Evolutionary conservation across 1,140 invertebrate genomes (phyloP).

Genomic region (Planococcus citri): DNA sequence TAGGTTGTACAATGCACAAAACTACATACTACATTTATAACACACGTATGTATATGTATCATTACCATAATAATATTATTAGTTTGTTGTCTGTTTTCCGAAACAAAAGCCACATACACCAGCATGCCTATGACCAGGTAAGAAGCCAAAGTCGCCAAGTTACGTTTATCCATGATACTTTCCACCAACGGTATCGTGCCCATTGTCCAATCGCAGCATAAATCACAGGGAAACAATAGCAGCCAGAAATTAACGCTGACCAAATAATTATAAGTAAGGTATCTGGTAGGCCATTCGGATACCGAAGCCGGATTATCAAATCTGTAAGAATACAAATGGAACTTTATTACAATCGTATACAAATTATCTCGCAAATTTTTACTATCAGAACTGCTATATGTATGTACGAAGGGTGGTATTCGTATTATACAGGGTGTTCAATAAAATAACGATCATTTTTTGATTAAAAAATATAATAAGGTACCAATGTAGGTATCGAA

Average conservation of each 20-base stretch:
- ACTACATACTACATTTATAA: too few species aligned
- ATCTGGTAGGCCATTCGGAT: conserved; percentile 58
- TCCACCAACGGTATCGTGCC: conserved; percentile 81
- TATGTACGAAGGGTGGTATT: too few species aligned
- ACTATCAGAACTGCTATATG: not conserved
- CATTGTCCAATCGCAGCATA: conserved; percentile 99
- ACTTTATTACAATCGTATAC: not conserved
- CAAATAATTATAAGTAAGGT: conserved; percentile 88
- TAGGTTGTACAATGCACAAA: too few species aligned
- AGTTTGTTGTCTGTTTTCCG: conserved; percentile 51
- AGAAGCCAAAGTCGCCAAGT: conserved; percentile 66
- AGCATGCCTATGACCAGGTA: conserved; percentile 51
- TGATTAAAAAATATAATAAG: too few species aligned
- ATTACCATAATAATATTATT: conserved; percentile 69
- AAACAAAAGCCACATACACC: conserved; percentile 48
- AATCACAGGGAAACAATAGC: conserved; percentile 70
- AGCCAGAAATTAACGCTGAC: conserved; percentile 82
- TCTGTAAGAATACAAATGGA: conserved; percentile 37
- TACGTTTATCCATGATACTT: conserved; percentile 64
- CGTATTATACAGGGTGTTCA: too few species aligned
- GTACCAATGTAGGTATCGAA: too few species aligned
- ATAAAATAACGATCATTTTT: too few species aligned
- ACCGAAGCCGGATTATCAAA: conserved; percentile 89
- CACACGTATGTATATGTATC: too few species aligned
- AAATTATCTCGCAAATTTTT: conserved; percentile 11